Percentiles rank a stretch among this genome's conserved stretches.
Conservation (phyloP, 2,113 vertebrate genomes). For the Rhodinocichla rosea region DNA sequence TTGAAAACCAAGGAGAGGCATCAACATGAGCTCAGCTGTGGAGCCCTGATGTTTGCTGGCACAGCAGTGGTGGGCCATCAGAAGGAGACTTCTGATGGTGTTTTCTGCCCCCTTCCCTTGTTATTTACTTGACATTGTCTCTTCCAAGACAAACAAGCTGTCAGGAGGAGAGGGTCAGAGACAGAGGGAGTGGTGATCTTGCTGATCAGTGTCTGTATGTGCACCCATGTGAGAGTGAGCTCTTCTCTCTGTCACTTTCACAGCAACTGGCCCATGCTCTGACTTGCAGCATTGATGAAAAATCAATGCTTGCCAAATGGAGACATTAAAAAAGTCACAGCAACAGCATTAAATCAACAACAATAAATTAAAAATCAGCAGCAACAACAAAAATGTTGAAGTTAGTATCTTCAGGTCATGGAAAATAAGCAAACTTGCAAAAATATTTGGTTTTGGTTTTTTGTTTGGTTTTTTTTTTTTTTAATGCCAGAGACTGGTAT, state of each 20-base stretch:
- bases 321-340: neutral
- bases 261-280: neutral
- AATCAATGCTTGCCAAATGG: neutral
- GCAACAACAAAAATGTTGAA: neutral
- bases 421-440: neutral
- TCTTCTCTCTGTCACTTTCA: neutral
- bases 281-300: slow-evolving; percentile 12
- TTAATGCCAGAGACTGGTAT: neutral
- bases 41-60: neutral
- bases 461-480: neutral
- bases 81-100: neutral
- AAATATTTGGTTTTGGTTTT: neutral
- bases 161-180: neutral
- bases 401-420: neutral
- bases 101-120: neutral
- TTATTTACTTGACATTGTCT: neutral
- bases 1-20: neutral
- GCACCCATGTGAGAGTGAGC: neutral
- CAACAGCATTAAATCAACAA: neutral
- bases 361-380: neutral
- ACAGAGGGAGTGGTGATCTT: neutral
- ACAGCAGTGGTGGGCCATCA: neutral
- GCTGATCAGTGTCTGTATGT: neutral
- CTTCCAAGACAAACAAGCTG: neutral
- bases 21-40: neutral